A percentile compares a stretch with the other conserved stretches of the same genome.
Evolutionary conservation across 2,888 invertebrate genomes (phyloP).

Genomic region (Drosophila kanekoi): DNA sequence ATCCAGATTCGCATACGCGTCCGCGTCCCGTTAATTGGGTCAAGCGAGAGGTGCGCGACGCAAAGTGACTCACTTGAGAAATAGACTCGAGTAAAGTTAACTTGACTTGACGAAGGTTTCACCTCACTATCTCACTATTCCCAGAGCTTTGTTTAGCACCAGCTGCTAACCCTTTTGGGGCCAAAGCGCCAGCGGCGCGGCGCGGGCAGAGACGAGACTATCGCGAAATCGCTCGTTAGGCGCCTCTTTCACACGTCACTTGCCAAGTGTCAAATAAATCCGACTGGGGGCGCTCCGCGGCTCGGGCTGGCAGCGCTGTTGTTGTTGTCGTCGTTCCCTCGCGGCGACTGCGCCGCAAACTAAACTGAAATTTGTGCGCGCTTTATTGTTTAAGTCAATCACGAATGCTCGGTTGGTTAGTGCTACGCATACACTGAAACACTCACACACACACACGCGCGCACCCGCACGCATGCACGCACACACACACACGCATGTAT

Average conservation of each 20-base stretch:
- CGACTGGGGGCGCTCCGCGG: slow-evolving; percentile 41
- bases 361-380: slow-evolving; percentile 78
- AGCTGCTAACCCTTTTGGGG: slow-evolving; percentile 43
- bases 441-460: slow-evolving; percentile 6
- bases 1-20: slow-evolving; percentile 23
- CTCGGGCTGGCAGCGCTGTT: slow-evolving; percentile 14
- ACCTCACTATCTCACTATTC: slow-evolving; percentile 37
- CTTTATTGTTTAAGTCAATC: slow-evolving; percentile 81
- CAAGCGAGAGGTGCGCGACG: slow-evolving; percentile 58
- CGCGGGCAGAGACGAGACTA: neutral
- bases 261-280: slow-evolving; percentile 81
- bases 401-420: slow-evolving; percentile 71
- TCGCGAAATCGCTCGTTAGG: slow-evolving; percentile 67
- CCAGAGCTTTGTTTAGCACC: slow-evolving; percentile 53
- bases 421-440: slow-evolving; percentile 38
- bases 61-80: slow-evolving; percentile 68
- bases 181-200: slow-evolving; percentile 3
- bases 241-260: slow-evolving; percentile 81
- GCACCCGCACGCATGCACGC: slow-evolving; percentile 2
- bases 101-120: slow-evolving; percentile 71
- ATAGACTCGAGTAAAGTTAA: slow-evolving; percentile 61
- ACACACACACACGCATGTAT: slow-evolving; percentile 2
- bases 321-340: slow-evolving; percentile 71
- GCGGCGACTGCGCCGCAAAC: slow-evolving; percentile 80
- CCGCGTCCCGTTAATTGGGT: slow-evolving; percentile 69